Conservation (phyloP, 2,113 vertebrate species). For the Apteryx mantelli region DNA sequence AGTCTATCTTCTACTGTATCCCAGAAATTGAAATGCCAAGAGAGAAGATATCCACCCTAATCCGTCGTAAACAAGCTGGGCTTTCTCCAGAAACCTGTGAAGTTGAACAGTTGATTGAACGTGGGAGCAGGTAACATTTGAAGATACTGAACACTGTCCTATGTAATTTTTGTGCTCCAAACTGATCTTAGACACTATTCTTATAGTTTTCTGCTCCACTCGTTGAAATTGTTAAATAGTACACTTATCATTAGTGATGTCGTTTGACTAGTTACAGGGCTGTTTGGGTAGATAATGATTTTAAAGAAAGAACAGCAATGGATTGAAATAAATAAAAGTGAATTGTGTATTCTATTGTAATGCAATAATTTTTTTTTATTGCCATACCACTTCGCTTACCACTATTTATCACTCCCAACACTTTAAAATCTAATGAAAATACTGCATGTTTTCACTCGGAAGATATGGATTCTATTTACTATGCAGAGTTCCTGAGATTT, state of each 20-base stretch:
- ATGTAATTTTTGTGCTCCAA: background rate
- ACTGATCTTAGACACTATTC: background rate
- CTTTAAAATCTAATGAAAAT: background rate
- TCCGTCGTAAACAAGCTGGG: background rate
- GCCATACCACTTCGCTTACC: background rate
- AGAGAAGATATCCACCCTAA: constrained; percentile 20
- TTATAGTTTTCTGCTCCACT: background rate
- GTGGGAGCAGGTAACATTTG: constrained; percentile 69
- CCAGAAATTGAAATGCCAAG: constrained; percentile 46
- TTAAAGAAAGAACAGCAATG: background rate
- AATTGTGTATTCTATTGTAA: background rate
- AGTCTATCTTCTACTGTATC: background rate
- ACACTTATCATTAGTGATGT: background rate
- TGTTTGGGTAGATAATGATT: background rate
- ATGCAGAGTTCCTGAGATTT: background rate
- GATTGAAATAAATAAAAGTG: background rate
- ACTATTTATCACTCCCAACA: background rate
- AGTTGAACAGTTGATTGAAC: background rate
- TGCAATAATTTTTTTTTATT: background rate
- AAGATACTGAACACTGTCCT: background rate
- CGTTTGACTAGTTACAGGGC: background rate
- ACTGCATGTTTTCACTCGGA: background rate
- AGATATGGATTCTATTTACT: background rate
- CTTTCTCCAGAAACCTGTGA: background rate
- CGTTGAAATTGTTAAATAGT: background rate